Base-by-base conservation (phyloP, 2,797 vertebrate species). In the Sebastes taczanowskii region DNA sequence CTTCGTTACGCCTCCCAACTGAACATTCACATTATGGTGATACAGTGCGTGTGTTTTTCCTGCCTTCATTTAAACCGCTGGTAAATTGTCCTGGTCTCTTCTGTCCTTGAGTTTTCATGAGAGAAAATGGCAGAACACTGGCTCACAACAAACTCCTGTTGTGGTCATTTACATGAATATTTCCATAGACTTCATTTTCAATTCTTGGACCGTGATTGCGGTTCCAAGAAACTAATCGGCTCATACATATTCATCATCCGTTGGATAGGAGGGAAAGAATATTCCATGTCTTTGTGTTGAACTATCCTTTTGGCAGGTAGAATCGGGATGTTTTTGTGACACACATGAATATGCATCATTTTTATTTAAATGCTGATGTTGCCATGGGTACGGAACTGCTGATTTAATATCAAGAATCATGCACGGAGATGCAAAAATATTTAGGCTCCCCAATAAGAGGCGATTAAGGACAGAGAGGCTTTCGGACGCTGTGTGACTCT, bases 1-100 rank as follows among this genome's bases (percentile, higher is more conserved):
- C 74, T 81, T 65, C 32, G 63, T 78, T 49, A 67, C n/a, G 65
- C 62, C 38, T 78, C 73, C 52, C 18, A 64, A 63, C 71, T 74
- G 38, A 77, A 68, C 35, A 16, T 52, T 83, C 62, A 62, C 53
- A 52, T 61, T n/a, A 30, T 80, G 69, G 58, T 73, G 75, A 69
- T 70, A 25, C 16, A 62, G 64, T 83, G 71, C 55, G 63, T 77
- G 73, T 86, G 30, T 61, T 70, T 88, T 64, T 70, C 80, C 74
- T 81, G 85, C 76, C 66, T 78, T 86, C 11, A 18, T 76, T 71
- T 67, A 53, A 79, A 76, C n/a, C 16, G 1, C 13, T 65, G 5
- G 49, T 42, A 46, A 11, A 7, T 29, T 1, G 22, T 46, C 11
- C 18, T 30, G 4, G 59, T 32, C n/a, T 71, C 29, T 1, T 64